A percentile compares a stretch with the other conserved stretches of the same genome.
Evolutionary conservation across 1,140 invertebrate genomes (phyloP).

Genomic region (Meteorus sp.): DNA sequence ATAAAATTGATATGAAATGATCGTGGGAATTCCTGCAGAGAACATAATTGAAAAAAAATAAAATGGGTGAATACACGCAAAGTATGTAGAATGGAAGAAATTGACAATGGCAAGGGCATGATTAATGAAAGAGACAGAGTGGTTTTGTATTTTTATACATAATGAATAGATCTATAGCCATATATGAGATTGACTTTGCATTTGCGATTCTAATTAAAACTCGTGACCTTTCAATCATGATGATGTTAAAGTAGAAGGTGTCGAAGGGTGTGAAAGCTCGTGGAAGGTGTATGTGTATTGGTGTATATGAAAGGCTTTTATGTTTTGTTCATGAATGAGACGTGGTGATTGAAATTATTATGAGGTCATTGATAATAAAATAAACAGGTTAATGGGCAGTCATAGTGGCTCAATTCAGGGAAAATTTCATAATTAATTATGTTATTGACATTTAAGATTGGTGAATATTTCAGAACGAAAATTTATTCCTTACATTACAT

Average conservation of each 20-base stretch:
- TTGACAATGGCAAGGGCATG: not conserved
- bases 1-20: too few species aligned
- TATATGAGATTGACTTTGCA: not conserved
- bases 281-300: not conserved
- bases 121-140: not conserved
- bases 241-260: slow-evolving; percentile 2
- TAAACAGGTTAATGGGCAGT: not conserved
- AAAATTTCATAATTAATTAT: not conserved
- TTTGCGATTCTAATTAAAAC: slow-evolving; percentile 19
- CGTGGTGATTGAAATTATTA: not conserved
- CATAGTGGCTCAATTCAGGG: too few species aligned
- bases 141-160: too few species aligned
- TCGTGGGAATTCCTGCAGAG: too few species aligned
- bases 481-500: too few species aligned
- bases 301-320: too few species aligned
- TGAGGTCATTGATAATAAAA: not conserved
- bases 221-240: slow-evolving; percentile 8
- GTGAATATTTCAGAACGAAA: too few species aligned
- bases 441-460: not conserved
- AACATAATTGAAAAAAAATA: too few species aligned
- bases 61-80: too few species aligned
- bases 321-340: not conserved
- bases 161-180: too few species aligned
- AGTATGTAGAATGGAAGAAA: not conserved
- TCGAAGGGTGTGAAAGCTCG: not conserved